A percentile compares a stretch with the other conserved stretches of the same genome.
Conservation (phyloP, 2,797 vertebrate genomes). For the Protosalanx chinensis region DNA sequence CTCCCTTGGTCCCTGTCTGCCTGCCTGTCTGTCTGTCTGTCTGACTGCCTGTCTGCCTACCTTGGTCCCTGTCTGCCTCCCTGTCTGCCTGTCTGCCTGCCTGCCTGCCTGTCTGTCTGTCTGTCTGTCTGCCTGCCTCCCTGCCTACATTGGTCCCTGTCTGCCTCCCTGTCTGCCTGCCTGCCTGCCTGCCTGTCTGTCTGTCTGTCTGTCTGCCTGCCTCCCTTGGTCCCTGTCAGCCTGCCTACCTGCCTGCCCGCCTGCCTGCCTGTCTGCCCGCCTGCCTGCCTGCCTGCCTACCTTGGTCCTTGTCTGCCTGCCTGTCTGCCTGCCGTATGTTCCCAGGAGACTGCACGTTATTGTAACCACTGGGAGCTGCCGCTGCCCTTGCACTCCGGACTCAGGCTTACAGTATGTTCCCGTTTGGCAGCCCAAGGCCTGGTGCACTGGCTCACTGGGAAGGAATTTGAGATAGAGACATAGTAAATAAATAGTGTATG, state of each 20-base stretch:
- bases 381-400: constrained; percentile 61
- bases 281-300: background rate
- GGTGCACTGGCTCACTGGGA: constrained; percentile 82
- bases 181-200: too few species aligned
- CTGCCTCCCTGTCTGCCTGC: too few species aligned
- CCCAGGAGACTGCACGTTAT: constrained; percentile 64
- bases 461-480: constrained; percentile 90
- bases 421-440: constrained; percentile 61
- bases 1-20: background rate
- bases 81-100: background rate
- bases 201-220: too few species aligned
- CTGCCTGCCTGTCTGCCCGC: too few species aligned
- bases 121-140: background rate
- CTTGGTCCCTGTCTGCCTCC: too few species aligned
- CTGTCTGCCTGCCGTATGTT: constrained; percentile 24
- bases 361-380: constrained; percentile 71
- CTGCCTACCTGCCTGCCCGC: too few species aligned
- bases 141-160: too few species aligned
- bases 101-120: background rate
- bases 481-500: constrained; percentile 89
- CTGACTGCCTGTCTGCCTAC: too few species aligned
- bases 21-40: too few species aligned
- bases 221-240: too few species aligned
- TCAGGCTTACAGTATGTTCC: constrained; percentile 40
- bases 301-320: background rate